Percentiles rank a stretch among this genome's conserved stretches.
Evolutionary conservation across 2,888 invertebrate genomes (phyloP).

Genomic region (Erebia palarica): DNA sequence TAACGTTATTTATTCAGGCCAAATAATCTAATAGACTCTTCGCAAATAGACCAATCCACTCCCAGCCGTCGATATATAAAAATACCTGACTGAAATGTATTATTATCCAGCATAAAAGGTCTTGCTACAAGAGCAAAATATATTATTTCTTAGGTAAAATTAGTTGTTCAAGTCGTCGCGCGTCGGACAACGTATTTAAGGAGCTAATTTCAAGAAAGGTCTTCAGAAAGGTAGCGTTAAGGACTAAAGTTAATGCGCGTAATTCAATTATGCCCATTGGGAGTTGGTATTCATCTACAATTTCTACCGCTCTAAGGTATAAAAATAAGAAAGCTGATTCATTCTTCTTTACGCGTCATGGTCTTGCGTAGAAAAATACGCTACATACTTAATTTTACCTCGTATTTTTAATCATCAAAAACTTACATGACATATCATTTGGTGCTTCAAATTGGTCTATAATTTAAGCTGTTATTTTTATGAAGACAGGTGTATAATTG

Average conservation of each 20-base stretch:
- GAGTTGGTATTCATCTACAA: conserved; percentile 3
- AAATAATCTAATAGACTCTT: not conserved
- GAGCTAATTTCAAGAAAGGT: conserved; percentile 17
- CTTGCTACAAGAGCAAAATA: not conserved
- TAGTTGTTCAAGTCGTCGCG: conserved; percentile 4
- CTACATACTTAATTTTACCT: too few relatives aligned
- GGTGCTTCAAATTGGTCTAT: too few relatives aligned
- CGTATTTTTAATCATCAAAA: too few relatives aligned
- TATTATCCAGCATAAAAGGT: not conserved
- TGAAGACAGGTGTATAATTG: too few relatives aligned
- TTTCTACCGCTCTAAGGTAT: not conserved
- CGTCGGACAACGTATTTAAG: not conserved
- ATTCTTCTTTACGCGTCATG: not conserved
- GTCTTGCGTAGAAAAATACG: too few relatives aligned
- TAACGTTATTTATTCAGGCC: too few relatives aligned
- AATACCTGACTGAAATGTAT: conserved; percentile 4
- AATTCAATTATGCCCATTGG: conserved; percentile 15
- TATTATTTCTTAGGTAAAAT: conserved; percentile 24
- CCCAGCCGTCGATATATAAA: not conserved
- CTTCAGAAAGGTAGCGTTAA: conserved; percentile 15
- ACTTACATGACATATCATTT: too few relatives aligned
- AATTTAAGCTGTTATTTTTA: too few relatives aligned
- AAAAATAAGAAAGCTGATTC: not conserved
- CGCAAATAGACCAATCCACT: not conserved
- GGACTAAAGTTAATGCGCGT: conserved; percentile 12